Conservation (phyloP, 2,113 vertebrate genomes). For the Notothenia rossii region DNA sequence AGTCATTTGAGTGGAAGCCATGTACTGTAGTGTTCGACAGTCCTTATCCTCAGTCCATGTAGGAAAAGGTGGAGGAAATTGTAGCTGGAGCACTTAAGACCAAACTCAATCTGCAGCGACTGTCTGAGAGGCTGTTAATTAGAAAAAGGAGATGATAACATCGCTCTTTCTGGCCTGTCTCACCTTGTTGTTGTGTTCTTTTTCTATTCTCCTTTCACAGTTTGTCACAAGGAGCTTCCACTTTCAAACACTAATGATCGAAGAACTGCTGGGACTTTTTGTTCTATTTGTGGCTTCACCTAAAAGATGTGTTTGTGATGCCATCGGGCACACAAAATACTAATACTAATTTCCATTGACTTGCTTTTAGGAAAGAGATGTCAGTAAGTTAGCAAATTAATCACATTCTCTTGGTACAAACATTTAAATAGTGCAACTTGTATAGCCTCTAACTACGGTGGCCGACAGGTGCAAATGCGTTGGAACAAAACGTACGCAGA, state of each 20-base stretch:
- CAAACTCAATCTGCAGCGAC: constrained; percentile 43
- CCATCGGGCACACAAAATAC: no score
- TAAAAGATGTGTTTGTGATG: neutral
- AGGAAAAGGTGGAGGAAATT: constrained; percentile 23
- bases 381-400: no score
- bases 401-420: no score
- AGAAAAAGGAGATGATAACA: constrained; percentile 60
- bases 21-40: constrained; percentile 18
- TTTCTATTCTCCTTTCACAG: neutral
- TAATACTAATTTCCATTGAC: no score
- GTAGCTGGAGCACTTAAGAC: constrained; percentile 32
- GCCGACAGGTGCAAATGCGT: no score
- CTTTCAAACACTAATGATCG: neutral
- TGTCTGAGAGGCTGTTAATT: constrained; percentile 60
- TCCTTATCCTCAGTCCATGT: constrained; percentile 27
- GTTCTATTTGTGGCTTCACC: neutral
- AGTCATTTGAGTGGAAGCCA: constrained; percentile 8
- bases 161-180: constrained; percentile 33
- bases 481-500: no score
- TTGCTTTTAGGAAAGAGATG: no score
- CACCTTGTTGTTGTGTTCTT: neutral
- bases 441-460: no score
- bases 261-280: neutral
- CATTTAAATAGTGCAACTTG: no score
- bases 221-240: constrained; percentile 1